Conservation (phyloP, 2,888 invertebrate genomes). For the Agonum fuliginosum region DNA sequence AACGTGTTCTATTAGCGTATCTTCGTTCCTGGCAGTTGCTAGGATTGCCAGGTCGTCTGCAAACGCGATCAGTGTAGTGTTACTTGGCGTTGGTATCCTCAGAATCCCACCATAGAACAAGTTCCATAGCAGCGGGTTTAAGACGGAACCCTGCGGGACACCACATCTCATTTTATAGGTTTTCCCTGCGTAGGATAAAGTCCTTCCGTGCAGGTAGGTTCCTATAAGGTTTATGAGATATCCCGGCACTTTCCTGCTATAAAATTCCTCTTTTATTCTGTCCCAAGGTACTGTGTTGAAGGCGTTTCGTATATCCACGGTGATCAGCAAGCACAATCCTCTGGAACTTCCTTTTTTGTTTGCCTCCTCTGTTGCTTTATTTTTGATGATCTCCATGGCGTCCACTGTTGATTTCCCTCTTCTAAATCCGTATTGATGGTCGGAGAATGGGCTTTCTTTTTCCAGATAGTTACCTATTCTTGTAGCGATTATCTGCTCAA, state of each 20-base stretch:
- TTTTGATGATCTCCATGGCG: constrained; percentile 1
- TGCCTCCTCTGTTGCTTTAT: background rate
- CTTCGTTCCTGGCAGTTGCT: background rate
- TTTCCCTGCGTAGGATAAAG: background rate
- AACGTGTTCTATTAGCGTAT: background rate
- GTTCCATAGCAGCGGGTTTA: constrained; percentile 13
- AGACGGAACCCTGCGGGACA: constrained; percentile 10
- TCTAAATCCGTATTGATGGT: constrained; percentile 63
- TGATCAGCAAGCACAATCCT: background rate
- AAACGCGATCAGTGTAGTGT: background rate
- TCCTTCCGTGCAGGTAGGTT: background rate
- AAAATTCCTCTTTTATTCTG: background rate
- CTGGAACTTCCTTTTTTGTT: background rate
- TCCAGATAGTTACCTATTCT: constrained; percentile 62
- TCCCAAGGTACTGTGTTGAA: constrained; percentile 10
- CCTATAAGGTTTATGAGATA: background rate
- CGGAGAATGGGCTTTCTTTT: constrained; percentile 43
- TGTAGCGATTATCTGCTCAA: too few species aligned
- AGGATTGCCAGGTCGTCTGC: constrained; percentile 17
- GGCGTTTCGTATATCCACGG: background rate
- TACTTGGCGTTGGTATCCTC: background rate
- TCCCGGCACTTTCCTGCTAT: background rate
- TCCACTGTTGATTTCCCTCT: constrained; percentile 60
- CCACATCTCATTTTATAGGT: background rate
- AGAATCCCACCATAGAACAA: constrained; percentile 8